phyloP scores from a whole-genome alignment of 1,140 invertebrate species.

The Drosophila quadrilineata region DNA sequence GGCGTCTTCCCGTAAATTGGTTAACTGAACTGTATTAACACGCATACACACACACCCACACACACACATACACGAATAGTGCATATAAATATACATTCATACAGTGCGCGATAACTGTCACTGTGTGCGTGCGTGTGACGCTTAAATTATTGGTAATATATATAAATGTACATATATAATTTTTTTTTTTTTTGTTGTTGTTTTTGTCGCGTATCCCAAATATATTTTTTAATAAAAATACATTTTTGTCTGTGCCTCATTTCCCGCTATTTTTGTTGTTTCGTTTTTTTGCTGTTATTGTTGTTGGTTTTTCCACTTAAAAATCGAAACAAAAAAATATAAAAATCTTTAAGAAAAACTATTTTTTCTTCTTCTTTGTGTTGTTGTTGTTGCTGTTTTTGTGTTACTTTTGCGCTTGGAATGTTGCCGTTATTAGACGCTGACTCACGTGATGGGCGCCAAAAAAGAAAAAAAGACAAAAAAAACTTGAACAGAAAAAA shows the following conservation, averaged over 20 bases:
- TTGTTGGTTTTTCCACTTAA: conserved; percentile 22
- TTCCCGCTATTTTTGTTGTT: too few species aligned
- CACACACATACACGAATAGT: not conserved
- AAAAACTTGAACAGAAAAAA: too few species aligned
- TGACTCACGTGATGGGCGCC: conserved; percentile 22
- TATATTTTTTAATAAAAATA: conserved; percentile 23
- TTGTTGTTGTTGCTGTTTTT: too few species aligned
- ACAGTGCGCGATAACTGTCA: too few species aligned
- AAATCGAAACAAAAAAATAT: conserved; percentile 8
- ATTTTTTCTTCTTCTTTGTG: not conserved
- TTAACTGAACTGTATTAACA: conserved; percentile 29
- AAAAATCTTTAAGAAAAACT: conserved; percentile 10
- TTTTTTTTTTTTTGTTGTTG: conserved; percentile 17
- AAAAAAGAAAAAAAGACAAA: not conserved
- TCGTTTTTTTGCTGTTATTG: too few species aligned
- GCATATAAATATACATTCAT: not conserved
- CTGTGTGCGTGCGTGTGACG: conserved; percentile 12
- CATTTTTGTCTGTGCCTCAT: conserved; percentile 4
- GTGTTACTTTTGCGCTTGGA: not conserved
- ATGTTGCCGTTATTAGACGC: conserved; percentile 2
- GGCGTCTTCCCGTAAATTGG: conserved; percentile 13
- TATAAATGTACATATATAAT: conserved; percentile 13
- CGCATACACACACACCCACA: conserved; percentile 19
- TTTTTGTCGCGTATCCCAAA: conserved; percentile 1
- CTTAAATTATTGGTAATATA: conserved; percentile 46